Evolutionary conservation across 1,140 invertebrate species (phyloP).

Genomic region (Harpegnathos saltator): DNA sequence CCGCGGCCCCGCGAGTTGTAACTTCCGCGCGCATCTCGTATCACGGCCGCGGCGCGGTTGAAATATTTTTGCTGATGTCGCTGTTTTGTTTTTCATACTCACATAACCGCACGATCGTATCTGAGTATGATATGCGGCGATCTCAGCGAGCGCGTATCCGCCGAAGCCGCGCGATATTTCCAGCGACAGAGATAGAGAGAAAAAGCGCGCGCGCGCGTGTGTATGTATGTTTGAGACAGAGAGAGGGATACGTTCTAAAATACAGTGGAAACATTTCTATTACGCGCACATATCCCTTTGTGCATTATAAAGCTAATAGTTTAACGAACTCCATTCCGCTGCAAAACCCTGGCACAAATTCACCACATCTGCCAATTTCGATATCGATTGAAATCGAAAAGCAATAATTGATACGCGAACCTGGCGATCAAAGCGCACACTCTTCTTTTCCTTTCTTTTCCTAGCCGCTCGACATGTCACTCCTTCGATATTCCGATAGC

Average conservation of each 20-base stretch:
- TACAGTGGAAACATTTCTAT: background rate
- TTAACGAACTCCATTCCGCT: background rate
- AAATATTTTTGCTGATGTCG: constrained; percentile 41
- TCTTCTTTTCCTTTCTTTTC: too few relatives aligned
- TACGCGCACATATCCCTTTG: background rate
- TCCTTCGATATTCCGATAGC: too few relatives aligned
- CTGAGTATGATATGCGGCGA: constrained; percentile 40
- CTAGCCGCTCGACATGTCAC: too few relatives aligned
- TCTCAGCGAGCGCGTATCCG: background rate
- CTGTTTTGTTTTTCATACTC: constrained; percentile 36
- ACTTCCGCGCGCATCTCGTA: constrained; percentile 22
- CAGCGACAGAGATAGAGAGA: too few relatives aligned
- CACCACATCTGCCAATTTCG: too few relatives aligned
- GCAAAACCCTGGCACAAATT: too few relatives aligned
- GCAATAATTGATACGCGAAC: background rate
- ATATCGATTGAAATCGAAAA: too few relatives aligned
- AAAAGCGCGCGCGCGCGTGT: too few relatives aligned
- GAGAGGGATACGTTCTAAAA: constrained; percentile 3
- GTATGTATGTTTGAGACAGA: too few relatives aligned
- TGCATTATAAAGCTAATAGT: background rate
- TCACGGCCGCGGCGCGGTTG: constrained; percentile 5
- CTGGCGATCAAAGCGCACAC: too few relatives aligned
- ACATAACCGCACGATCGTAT: constrained; percentile 46
- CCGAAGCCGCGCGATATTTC: constrained; percentile 9
- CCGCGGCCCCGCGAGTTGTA: constrained; percentile 21